Conservation (phyloP, 2,888 invertebrate species). For the Taenaris catops region DNA sequence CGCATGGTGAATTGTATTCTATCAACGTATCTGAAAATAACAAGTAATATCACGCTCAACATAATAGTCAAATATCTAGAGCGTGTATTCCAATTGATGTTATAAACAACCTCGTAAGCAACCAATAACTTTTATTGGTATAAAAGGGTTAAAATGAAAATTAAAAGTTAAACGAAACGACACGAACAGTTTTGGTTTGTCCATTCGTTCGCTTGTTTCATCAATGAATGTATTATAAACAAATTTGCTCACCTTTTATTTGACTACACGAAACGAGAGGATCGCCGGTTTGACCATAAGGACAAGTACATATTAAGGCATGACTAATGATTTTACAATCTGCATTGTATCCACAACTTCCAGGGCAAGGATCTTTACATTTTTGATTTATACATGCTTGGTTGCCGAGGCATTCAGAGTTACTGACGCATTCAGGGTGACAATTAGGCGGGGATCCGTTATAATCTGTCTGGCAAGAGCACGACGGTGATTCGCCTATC, state of each 20-base stretch:
- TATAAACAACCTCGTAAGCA: too few species aligned
- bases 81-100: too few species aligned
- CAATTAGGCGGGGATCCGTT: slow-evolving; percentile 83
- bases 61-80: too few species aligned
- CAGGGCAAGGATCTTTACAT: slow-evolving; percentile 85
- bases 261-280: slow-evolving; percentile 76
- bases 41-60: too few species aligned
- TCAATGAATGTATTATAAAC: neutral
- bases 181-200: too few species aligned
- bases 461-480: slow-evolving; percentile 82
- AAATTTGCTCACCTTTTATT: slow-evolving; percentile 48
- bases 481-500: slow-evolving; percentile 82
- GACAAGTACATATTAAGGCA: slow-evolving; percentile 83
- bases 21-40: slow-evolving; percentile 50
- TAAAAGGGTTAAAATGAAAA: neutral
- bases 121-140: too few species aligned
- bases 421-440: slow-evolving; percentile 83
- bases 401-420: slow-evolving; percentile 83
- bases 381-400: slow-evolving; percentile 84
- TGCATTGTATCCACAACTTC: slow-evolving; percentile 84
- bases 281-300: slow-evolving; percentile 83
- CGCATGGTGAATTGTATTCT: slow-evolving; percentile 79
- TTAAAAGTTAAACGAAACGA: slow-evolving; percentile 1
- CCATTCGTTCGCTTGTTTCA: too few species aligned
- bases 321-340: slow-evolving; percentile 88